phyloP scores from a whole-genome alignment of 2,888 invertebrate species.

The Busseola fusca region DNA sequence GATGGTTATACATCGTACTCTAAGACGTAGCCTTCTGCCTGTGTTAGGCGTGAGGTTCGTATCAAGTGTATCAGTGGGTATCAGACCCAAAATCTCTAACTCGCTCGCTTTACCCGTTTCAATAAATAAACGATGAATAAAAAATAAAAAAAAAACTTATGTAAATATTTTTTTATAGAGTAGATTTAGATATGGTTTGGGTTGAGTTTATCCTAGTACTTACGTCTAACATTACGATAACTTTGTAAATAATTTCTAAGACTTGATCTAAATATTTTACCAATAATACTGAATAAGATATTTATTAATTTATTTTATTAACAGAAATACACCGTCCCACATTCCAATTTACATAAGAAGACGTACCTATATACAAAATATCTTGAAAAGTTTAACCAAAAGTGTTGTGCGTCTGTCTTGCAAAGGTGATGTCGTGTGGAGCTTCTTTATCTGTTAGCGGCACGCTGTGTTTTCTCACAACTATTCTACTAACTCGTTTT shows the following conservation, averaged over 20 bases:
- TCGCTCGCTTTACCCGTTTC: not conserved
- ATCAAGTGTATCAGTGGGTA: not conserved
- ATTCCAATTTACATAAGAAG: slow-evolving; percentile 42
- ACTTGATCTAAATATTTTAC: not conserved
- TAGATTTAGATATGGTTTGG: not conserved
- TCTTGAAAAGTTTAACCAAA: slow-evolving; percentile 37
- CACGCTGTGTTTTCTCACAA: slow-evolving; percentile 73
- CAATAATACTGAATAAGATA: not conserved
- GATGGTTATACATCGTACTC: not conserved
- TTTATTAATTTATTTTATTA: not conserved
- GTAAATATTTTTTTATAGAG: not conserved
- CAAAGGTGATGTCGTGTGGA: slow-evolving; percentile 48
- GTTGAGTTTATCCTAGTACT: not conserved
- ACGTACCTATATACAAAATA: slow-evolving; percentile 24
- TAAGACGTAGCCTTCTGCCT: not conserved
- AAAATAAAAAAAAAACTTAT: not conserved
- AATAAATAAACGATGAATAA: not conserved
- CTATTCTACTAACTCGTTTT: slow-evolving; percentile 73
- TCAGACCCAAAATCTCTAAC: not conserved
- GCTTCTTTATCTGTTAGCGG: slow-evolving; percentile 74
- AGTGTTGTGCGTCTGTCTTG: slow-evolving; percentile 36
- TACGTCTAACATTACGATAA: not conserved
- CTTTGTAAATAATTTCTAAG: not conserved
- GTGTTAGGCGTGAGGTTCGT: not conserved
- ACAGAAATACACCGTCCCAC: slow-evolving; percentile 1